Base-by-base conservation (phyloP, 92 coral and sea anemone species). In the Anthopleura xanthogrammica region DNA sequence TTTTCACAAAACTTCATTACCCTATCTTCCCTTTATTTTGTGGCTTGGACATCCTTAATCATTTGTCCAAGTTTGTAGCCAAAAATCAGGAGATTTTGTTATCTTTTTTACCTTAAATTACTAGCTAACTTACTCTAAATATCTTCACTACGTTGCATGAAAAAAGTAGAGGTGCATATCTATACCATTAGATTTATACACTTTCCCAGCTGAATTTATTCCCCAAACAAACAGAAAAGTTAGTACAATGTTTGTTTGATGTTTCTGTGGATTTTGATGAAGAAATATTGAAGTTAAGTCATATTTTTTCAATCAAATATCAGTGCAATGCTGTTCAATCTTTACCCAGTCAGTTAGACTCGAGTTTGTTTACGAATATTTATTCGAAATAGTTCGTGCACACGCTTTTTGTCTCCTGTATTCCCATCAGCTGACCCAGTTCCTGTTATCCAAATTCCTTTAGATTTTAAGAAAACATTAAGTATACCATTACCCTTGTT, bases 291-390 rank as follows among this genome's bases (percentile, higher is more conserved):
- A 85, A 41, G 83, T 46, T 24, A 48, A 76, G 81, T 77, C 12
- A 56, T n/a, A 70, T 42, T 85, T 85, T 85, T 78, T 42, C 23
- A 57, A 80, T n/a, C 50, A 85, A 80, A 78, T 50, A 70, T 72
- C 29, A 60, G 65, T 71, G 55, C 57, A 23, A 36, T 73, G 77
- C 78, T 68, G 23, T 39, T 41, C 17, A 80, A 82, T 85, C 81
- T 80, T 83, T 78, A 52, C 80, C 79, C 46, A 80, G 81, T 62
- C 77, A 48, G 78, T 75, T 80, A 41, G 80, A n/a, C 82, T 77
- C 74, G 80, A 85, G 87, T 80, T 90, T 90, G 91, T 90, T 90
- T 90, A 90, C 93, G 91, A 85, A 90, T 85, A 84, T 85, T 85
- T 85, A 84, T 87, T 90, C 91, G 85, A 85, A 79, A 70, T 84